Conservation (phyloP, 2,113 vertebrate species). For the Suricata suricatta region DNA sequence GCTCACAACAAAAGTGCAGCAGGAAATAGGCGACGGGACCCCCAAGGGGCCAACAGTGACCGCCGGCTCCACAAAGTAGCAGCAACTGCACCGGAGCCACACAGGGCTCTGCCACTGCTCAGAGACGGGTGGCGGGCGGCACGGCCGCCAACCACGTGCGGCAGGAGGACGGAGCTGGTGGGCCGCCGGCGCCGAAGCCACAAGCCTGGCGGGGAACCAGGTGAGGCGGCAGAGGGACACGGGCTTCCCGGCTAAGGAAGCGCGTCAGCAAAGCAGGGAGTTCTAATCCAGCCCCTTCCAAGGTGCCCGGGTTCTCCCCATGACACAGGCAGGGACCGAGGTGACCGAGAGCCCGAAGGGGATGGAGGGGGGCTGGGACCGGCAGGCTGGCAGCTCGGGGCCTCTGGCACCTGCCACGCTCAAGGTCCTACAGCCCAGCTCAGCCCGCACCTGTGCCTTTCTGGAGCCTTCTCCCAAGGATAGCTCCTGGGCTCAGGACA, state of each 20-base stretch:
- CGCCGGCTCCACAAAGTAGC: too few species aligned
- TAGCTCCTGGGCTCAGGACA: background rate
- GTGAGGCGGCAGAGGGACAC: background rate
- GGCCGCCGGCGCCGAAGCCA: rapidly evolving
- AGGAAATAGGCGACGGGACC: background rate
- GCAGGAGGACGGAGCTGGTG: background rate
- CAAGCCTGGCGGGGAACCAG: rapidly evolving
- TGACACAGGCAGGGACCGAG: rapidly evolving
- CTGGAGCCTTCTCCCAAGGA: background rate
- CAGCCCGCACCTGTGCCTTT: background rate
- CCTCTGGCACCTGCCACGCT: background rate
- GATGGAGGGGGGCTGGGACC: background rate
- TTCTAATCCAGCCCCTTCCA: rapidly evolving
- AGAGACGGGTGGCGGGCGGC: background rate
- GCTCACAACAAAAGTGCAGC: background rate
- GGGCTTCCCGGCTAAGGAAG: background rate
- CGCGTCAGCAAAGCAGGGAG: rapidly evolving
- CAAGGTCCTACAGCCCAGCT: too few species aligned
- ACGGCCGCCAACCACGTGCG: rapidly evolving
- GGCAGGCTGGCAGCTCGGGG: background rate
- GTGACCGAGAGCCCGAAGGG: background rate
- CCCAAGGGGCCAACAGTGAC: too few species aligned
- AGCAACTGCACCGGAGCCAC: too few species aligned
- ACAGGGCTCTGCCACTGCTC: rapidly evolving
- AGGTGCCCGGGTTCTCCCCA: rapidly evolving